Evolutionary conservation across 2,113 vertebrate genomes (phyloP), one percentile per base, ranked within the genome.

Genomic region (Callocephalon fimbriatum): DNA sequence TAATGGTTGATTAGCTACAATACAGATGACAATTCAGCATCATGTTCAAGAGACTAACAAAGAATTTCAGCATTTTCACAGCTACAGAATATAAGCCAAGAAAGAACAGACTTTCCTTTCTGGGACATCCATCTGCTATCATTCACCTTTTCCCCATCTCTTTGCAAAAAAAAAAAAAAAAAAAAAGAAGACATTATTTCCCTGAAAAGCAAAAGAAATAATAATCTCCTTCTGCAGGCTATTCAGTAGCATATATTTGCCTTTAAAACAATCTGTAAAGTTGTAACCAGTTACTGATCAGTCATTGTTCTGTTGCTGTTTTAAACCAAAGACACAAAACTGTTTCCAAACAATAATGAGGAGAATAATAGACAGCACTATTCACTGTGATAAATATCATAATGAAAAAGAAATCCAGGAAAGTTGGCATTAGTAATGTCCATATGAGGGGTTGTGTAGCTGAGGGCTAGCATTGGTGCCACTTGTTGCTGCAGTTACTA

Each of bases 401-500:
- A 16, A 44, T 26, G 17, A 59, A 77, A 92, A 56, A 79, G 23
- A 88, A 94, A 94, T 67, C 75, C 79, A 75, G 54, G 63, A 72
- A 93, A 93, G 44, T 31, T 94, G 51, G 29, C 56, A 72, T 85
- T 78, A 35, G 38, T 26, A 63, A 63, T 68, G 80, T 26, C 86
- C 65, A 29, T 70, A 21, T 17, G 44, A 74, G 40, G 37, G 26
- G 53, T 42, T 86, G n/a, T 51, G 65, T 93, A 88, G 74, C 67
- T 93, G 50, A 86, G 44, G 76, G 51, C 66, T 86, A 94, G 40
- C 42, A 21, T 2, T 77, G 47, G 11, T 95, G 35, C 56, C 79
- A 96, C 88, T 97, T 97, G 96, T 97, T 97, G 92, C 93, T 94
- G 67, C 44, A 91, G 61, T 94, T 95, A 51, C 66, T 90, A 80